Conservation (phyloP, 2,888 invertebrate genomes). For the Calameuta pallipes region DNA sequence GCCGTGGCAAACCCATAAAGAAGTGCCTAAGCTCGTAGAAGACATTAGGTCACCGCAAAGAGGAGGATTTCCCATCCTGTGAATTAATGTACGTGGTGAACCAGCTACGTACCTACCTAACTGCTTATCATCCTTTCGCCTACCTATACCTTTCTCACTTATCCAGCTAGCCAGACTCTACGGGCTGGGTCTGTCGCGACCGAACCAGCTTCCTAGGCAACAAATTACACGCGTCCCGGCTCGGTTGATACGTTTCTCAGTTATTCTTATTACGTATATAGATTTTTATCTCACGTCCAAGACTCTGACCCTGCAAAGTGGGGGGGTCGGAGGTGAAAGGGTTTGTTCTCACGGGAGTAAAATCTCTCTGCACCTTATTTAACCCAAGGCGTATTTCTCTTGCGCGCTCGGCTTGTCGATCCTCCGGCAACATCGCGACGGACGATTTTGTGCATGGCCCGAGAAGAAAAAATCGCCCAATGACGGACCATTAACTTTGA, state of each 20-base stretch:
- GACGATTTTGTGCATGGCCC: background rate
- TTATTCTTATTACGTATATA: background rate
- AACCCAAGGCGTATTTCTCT: conserved; percentile 1
- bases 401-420: background rate
- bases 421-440: background rate
- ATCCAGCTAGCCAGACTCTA: background rate
- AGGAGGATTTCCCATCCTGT: background rate
- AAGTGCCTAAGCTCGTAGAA: background rate
- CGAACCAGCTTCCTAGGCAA: too few species aligned
- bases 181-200: background rate
- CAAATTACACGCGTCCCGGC: background rate
- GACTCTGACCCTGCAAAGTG: background rate
- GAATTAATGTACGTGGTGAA: background rate
- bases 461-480: conserved; percentile 1
- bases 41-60: background rate
- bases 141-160: background rate
- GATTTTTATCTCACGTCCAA: background rate
- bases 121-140: background rate
- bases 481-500: background rate
- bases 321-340: background rate
- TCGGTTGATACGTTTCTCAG: background rate
- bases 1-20: background rate
- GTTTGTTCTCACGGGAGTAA: background rate
- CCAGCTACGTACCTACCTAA: background rate
- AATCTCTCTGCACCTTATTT: conserved; percentile 1